Percentiles rank a stretch among this genome's conserved stretches.
Evolutionary conservation across 2,888 invertebrate genomes (phyloP).

Genomic region (Zonitis immaculata): DNA sequence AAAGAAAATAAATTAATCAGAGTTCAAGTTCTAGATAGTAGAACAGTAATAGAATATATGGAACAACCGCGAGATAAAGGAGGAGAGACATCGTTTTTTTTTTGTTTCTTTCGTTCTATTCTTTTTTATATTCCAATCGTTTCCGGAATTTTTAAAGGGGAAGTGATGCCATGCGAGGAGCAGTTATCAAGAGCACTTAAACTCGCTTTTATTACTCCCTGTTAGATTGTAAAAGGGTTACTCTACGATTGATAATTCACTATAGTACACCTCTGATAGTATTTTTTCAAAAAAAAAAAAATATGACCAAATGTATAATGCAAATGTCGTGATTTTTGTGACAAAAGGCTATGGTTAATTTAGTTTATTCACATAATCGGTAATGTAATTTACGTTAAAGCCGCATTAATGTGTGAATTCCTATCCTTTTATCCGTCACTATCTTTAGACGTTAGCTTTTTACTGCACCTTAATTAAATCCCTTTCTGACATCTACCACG

Average conservation of each 20-base stretch:
- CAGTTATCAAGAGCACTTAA: constrained; percentile 49
- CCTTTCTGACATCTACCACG: constrained; percentile 50
- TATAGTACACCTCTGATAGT: constrained; percentile 38
- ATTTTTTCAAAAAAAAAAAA: too few relatives aligned
- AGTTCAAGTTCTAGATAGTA: constrained; percentile 11
- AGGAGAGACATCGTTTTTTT: too few relatives aligned
- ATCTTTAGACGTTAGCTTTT: constrained; percentile 40
- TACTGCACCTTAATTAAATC: constrained; percentile 51
- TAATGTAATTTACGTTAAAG: neutral
- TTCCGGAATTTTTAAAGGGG: constrained; percentile 44
- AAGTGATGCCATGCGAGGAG: constrained; percentile 38
- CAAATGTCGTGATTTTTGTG: too few relatives aligned
- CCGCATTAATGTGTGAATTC: constrained; percentile 4
- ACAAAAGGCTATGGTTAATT: too few relatives aligned
- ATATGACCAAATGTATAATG: constrained; percentile 8
- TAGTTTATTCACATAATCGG: neutral
- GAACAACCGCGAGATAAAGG: constrained; percentile 3
- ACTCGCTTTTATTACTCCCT: constrained; percentile 50
- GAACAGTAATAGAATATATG: neutral
- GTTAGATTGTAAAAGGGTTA: constrained; percentile 51
- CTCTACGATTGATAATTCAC: constrained; percentile 48
- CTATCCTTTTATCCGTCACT: constrained; percentile 14
- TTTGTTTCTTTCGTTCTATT: too few relatives aligned
- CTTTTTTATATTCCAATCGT: constrained; percentile 40
- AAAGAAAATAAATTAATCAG: constrained; percentile 23